phyloP scores from a whole-genome alignment of 1,140 invertebrate genomes.

The Drepana arcuata region DNA sequence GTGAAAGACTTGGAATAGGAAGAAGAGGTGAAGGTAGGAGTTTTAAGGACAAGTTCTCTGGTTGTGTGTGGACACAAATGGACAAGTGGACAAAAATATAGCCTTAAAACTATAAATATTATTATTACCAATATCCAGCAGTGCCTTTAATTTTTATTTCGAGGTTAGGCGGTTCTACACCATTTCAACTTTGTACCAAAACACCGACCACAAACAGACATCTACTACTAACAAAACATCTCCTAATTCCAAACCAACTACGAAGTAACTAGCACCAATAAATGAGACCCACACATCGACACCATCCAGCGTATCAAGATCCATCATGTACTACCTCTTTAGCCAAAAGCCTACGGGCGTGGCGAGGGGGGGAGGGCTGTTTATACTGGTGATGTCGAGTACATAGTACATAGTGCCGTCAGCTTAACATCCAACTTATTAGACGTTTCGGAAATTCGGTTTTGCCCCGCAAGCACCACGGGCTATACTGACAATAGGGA shows the following conservation, averaged over 20 bases:
- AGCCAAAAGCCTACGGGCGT: slow-evolving; percentile 10
- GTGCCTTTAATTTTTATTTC: too few species aligned
- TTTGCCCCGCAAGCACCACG: slow-evolving; percentile 51
- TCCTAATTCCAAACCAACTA: slow-evolving; percentile 37
- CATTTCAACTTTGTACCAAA: too few species aligned
- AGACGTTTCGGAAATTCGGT: slow-evolving; percentile 69
- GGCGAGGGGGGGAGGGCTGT: slow-evolving; percentile 19
- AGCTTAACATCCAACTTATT: slow-evolving; percentile 68
- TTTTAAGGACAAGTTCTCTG: too few species aligned
- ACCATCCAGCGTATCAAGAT: slow-evolving; percentile 24
- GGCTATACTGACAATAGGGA: slow-evolving; percentile 30
- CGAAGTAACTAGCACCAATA: slow-evolving; percentile 32
- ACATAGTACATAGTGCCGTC: slow-evolving; percentile 49
- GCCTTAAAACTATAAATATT: too few species aligned
- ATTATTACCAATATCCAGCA: too few species aligned
- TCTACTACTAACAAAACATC: slow-evolving; percentile 36
- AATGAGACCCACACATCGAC: slow-evolving; percentile 35
- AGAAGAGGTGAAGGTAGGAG: too few species aligned
- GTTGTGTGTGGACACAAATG: too few species aligned
- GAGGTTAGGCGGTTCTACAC: too few species aligned
- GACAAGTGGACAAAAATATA: too few species aligned
- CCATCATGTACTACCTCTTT: slow-evolving; percentile 13
- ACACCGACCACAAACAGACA: slow-evolving; percentile 12
- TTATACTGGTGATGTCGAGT: slow-evolving; percentile 33
- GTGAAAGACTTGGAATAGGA: too few species aligned